Evolutionary conservation across 2,797 vertebrate species (phyloP).

Genomic region (Novumbra hubbsi): DNA sequence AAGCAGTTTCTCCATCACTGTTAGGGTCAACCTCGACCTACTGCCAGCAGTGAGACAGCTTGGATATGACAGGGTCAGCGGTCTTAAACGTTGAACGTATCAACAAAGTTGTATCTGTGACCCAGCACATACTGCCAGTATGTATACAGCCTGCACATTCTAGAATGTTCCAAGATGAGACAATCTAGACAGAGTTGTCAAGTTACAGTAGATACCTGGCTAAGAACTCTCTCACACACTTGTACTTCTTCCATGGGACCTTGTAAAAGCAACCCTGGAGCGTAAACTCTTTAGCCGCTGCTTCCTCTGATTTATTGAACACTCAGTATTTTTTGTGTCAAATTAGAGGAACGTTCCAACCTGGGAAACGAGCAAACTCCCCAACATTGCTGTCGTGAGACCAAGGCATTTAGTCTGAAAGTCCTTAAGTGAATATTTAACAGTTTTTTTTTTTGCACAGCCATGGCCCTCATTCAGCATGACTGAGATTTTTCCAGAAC

Average conservation of each 20-base stretch:
- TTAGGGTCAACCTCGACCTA: neutral
- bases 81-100: neutral
- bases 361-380: conserved; percentile 5
- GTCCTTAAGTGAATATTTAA: neutral
- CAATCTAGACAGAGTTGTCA: conserved; percentile 18
- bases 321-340: conserved; percentile 13
- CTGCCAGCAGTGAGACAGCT: neutral
- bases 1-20: neutral
- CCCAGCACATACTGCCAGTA: conserved; percentile 18
- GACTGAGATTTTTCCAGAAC: conserved; percentile 23
- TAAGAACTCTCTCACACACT: conserved; percentile 3
- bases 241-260: conserved; percentile 3
- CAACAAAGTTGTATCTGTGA: conserved; percentile 9
- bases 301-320: conserved; percentile 34
- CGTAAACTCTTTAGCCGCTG: conserved; percentile 32
- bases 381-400: neutral
- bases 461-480: conserved; percentile 25
- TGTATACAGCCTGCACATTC: conserved; percentile 45
- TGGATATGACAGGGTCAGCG: neutral
- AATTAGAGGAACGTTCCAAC: neutral
- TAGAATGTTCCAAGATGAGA: conserved; percentile 31
- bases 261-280: conserved; percentile 26
- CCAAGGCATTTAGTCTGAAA: neutral
- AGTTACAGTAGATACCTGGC: conserved; percentile 33
- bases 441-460: conserved; percentile 28